Conservation (phyloP, 2,113 vertebrate species). For the Agelaius phoeniceus region DNA sequence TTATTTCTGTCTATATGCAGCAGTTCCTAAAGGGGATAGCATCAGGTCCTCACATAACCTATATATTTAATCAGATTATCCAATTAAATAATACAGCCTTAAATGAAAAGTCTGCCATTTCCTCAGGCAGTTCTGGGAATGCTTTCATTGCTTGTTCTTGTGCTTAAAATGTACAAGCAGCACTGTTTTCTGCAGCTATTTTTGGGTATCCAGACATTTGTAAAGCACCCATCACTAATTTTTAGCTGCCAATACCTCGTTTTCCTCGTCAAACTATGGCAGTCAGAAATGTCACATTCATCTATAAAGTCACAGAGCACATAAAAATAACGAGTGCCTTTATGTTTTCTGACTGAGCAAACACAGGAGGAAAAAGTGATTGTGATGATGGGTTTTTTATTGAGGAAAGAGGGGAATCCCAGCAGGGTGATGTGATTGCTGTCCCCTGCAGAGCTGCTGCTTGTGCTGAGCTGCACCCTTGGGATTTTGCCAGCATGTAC, state of each 20-base stretch:
- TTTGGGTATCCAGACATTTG: not conserved
- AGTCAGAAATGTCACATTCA: not conserved
- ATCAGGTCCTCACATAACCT: not conserved
- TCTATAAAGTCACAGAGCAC: not conserved
- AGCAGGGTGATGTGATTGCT: fast-evolving
- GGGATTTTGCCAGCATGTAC: fast-evolving
- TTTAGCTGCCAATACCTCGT: not conserved
- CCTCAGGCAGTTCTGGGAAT: not conserved
- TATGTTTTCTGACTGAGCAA: not conserved
- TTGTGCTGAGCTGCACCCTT: not conserved
- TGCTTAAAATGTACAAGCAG: not conserved
- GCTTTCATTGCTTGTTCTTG: not conserved
- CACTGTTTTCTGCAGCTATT: not conserved
- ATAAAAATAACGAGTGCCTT: not conserved
- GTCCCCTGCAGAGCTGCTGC: fast-evolving
- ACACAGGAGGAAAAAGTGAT: not conserved
- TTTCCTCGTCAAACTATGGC: not conserved
- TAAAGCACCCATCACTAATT: not conserved
- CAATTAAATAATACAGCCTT: conserved; percentile 18
- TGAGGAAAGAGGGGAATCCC: not conserved
- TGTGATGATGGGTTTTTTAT: fast-evolving
- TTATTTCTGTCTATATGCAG: not conserved
- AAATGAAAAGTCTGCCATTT: conserved; percentile 4
- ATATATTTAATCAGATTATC: conserved; percentile 38
- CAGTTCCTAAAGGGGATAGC: not conserved